phyloP scores from a whole-genome alignment of 2,888 invertebrate genomes.

The Nemotelus pantherinus region DNA sequence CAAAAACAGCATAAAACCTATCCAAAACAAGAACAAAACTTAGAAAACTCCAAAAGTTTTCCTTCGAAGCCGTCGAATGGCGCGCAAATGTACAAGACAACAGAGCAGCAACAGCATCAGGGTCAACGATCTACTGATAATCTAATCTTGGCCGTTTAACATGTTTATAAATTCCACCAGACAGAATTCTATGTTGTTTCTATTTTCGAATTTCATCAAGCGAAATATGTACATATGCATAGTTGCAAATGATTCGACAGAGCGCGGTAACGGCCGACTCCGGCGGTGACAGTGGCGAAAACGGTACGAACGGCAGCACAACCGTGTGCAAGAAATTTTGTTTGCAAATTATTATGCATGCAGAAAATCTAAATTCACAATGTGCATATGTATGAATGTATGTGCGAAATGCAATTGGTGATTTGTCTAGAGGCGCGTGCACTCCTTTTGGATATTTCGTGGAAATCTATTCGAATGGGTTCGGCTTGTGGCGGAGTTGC shows the following conservation, averaged over 20 bases:
- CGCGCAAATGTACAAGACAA: too few species aligned
- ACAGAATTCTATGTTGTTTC: conserved; percentile 9
- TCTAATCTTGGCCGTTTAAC: conserved; percentile 23
- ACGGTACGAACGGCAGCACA: too few species aligned
- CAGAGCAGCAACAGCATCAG: background rate
- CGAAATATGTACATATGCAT: background rate
- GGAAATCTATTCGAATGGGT: background rate
- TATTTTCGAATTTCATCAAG: background rate
- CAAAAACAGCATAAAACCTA: too few species aligned
- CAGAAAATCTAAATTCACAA: background rate
- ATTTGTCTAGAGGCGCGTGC: too few species aligned
- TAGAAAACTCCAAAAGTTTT: too few species aligned
- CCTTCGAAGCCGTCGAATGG: too few species aligned
- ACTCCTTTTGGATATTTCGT: background rate
- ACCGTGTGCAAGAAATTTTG: background rate
- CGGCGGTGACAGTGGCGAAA: too few species aligned
- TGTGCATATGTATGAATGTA: background rate
- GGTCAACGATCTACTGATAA: conserved; percentile 25
- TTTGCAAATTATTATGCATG: conserved; percentile 12
- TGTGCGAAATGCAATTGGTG: too few species aligned
- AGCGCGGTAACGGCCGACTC: too few species aligned
- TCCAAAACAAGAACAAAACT: too few species aligned
- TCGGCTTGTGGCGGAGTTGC: background rate
- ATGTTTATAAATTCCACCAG: conserved; percentile 24
- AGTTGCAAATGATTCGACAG: too few species aligned